phyloP scores from a whole-genome alignment of 2,888 invertebrate species.

The Harpagoxenus sublaevis region DNA sequence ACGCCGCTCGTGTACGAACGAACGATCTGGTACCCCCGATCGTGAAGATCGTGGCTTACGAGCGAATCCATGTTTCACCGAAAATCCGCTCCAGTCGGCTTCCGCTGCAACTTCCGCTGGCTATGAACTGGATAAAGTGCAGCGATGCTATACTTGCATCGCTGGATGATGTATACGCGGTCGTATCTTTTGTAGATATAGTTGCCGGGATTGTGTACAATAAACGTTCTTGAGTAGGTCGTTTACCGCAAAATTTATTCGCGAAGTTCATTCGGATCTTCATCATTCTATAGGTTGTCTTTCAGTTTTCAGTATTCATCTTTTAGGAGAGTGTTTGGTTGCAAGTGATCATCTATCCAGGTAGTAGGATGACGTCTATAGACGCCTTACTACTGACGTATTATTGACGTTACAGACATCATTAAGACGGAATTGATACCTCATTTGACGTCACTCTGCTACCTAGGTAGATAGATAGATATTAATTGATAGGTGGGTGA shows the following conservation, averaged over 20 bases:
- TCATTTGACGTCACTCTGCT: too few species aligned
- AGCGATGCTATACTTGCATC: not conserved
- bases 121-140: not conserved
- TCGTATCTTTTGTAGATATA: not conserved
- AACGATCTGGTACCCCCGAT: constrained; percentile 35
- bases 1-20: constrained; percentile 69
- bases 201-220: not conserved
- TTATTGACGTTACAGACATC: too few species aligned
- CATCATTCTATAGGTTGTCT: not conserved
- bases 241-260: not conserved
- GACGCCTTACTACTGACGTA: too few species aligned
- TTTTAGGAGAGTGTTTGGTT: not conserved
- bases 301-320: not conserved
- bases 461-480: not conserved
- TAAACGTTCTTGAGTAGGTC: not conserved
- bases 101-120: constrained; percentile 4
- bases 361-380: too few species aligned
- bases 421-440: too few species aligned
- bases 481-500: not conserved
- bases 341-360: not conserved
- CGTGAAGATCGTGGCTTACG: constrained; percentile 19
- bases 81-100: constrained; percentile 39
- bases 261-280: not conserved
- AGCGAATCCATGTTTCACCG: constrained; percentile 43
- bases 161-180: not conserved